Percentiles rank a stretch among this genome's conserved stretches.
These are phyloP conservation scores for Penelope pileata DNA, from an alignment of 2,113 vertebrate species.

Conservation along the genomic window DNA sequence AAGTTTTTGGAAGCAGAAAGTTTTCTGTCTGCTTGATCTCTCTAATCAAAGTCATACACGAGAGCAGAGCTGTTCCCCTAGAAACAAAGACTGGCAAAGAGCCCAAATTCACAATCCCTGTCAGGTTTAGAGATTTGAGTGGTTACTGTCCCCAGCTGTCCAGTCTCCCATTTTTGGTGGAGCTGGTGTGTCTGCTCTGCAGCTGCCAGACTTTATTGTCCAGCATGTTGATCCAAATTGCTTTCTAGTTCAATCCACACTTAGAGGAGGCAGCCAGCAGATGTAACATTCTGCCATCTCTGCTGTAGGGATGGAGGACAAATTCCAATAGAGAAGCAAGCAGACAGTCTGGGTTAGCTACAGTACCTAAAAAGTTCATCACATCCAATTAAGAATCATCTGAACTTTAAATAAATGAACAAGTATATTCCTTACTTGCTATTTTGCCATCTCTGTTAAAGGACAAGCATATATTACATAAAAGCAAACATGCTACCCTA, in stretches of 20 bases:
- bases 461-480: neutral
- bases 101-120: neutral
- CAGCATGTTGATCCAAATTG: neutral
- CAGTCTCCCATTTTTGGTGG: neutral
- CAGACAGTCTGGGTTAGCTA: neutral
- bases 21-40: neutral
- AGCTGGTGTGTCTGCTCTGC: neutral
- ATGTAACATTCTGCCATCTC: neutral
- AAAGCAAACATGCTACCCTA: neutral
- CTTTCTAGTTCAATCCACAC: neutral
- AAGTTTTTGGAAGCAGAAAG: neutral
- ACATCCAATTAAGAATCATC: neutral
- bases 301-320: neutral
- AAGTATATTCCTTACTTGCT: neutral
- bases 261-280: neutral
- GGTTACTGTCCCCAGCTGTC: neutral
- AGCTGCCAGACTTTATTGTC: neutral
- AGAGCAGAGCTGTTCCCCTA: neutral
- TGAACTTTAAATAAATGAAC: neutral
- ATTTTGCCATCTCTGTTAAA: neutral
- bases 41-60: neutral
- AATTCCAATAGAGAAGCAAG: neutral
- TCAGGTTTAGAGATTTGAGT: neutral
- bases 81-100: constrained; percentile 8
- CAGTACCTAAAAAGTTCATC: neutral